These are phyloP conservation scores for Chanos chanos DNA, from an alignment of 2,797 vertebrate genomes.

Conservation along the genomic window DNA sequence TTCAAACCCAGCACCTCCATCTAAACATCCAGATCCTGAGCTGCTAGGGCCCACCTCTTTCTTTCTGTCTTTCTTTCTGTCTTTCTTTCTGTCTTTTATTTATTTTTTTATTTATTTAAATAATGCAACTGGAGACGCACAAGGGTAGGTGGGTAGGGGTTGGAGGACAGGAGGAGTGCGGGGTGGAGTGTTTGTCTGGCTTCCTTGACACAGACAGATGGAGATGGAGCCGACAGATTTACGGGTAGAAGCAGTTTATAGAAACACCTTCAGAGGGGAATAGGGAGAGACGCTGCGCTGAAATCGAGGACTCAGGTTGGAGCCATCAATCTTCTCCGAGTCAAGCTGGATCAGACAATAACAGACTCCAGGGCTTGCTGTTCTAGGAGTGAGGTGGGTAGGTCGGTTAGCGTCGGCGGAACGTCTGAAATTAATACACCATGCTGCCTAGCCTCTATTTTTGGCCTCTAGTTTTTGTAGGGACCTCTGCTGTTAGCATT, in stretches of 20 bases:
- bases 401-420: slow-evolving; percentile 63
- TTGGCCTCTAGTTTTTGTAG: slow-evolving; percentile 50
- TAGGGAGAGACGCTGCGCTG: slow-evolving; percentile 60
- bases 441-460: slow-evolving; percentile 35
- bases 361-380: too few relatives aligned
- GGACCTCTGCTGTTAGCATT: slow-evolving; percentile 29
- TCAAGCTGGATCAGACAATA: slow-evolving; percentile 31
- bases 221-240: slow-evolving; percentile 67
- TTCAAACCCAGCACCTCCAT: too few relatives aligned
- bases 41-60: too few relatives aligned
- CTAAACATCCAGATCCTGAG: too few relatives aligned
- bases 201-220: slow-evolving; percentile 74
- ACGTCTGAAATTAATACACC: slow-evolving; percentile 55
- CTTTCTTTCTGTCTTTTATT: too few relatives aligned
- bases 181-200: slow-evolving; percentile 36
- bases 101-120: too few relatives aligned
- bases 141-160: neutral
- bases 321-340: slow-evolving; percentile 56
- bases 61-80: too few relatives aligned
- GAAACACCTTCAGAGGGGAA: slow-evolving; percentile 71
- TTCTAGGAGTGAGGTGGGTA: slow-evolving; percentile 53
- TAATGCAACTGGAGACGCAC: too few relatives aligned
- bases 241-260: slow-evolving; percentile 75
- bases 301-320: slow-evolving; percentile 71
- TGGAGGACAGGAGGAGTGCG: neutral